Percentiles rank a stretch among this genome's conserved stretches.
phyloP scores from a whole-genome alignment of 2,888 invertebrate species.

The Malachius bipustulatus region DNA sequence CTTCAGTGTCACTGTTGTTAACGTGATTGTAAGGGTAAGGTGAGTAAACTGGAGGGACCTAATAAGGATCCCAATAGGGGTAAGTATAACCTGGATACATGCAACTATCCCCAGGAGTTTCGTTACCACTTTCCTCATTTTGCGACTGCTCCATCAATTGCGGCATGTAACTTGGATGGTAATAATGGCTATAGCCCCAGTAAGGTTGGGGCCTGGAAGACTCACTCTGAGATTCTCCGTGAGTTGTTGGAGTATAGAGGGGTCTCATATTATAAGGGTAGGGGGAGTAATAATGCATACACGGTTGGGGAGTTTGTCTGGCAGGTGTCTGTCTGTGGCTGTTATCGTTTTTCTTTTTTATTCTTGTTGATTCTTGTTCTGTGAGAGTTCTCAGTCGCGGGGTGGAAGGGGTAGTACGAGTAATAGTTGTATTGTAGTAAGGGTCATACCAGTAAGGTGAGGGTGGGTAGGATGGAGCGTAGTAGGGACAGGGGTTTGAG shows the following conservation, averaged over 20 bases:
- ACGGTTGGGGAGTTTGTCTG: neutral
- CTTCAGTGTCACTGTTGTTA: conserved; percentile 26
- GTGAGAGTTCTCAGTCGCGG: conserved; percentile 11
- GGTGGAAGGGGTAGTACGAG: conserved; percentile 20
- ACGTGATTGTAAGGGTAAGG: conserved; percentile 25
- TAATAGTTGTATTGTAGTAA: conserved; percentile 24
- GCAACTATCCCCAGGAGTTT: conserved; percentile 5
- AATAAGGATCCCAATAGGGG: conserved; percentile 33
- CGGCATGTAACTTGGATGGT: conserved; percentile 6
- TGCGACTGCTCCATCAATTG: conserved; percentile 7
- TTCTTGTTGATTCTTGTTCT: conserved; percentile 10
- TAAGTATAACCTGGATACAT: conserved; percentile 5
- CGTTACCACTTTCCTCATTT: neutral
- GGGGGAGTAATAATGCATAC: conserved; percentile 12
- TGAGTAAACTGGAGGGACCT: conserved; percentile 27
- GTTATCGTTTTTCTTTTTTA: conserved; percentile 8
- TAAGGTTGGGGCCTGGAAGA: conserved; percentile 15
- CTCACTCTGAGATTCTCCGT: conserved; percentile 16
- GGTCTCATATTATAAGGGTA: conserved; percentile 12
- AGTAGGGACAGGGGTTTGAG: conserved; percentile 26
- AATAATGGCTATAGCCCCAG: conserved; percentile 16
- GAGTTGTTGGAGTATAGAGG: conserved; percentile 10
- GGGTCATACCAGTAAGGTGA: conserved; percentile 24
- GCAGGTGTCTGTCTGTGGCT: conserved; percentile 19
- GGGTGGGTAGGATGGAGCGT: conserved; percentile 27